Conservation (phyloP, 1,140 invertebrate genomes). For the Aphidius ervi region DNA sequence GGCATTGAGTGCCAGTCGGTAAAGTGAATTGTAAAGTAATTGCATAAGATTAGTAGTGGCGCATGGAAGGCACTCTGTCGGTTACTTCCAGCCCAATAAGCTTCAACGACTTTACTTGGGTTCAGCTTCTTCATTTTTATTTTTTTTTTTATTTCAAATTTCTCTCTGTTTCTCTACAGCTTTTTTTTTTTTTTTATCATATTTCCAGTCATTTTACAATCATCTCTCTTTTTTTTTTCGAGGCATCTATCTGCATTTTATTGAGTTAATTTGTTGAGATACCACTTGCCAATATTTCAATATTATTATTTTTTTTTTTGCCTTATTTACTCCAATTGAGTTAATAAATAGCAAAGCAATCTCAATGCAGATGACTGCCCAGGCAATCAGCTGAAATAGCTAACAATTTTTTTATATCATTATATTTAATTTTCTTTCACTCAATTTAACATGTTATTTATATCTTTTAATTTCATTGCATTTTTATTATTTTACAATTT, state of each 20-base stretch:
- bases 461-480: too few relatives aligned
- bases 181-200: slow-evolving; percentile 4
- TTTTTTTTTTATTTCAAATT: slow-evolving; percentile 14
- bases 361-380: slow-evolving; percentile 40
- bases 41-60: slow-evolving; percentile 53
- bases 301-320: not conserved
- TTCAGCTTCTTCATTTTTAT: slow-evolving; percentile 33
- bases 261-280: slow-evolving; percentile 54
- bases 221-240: not conserved
- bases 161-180: not conserved
- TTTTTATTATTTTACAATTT: not conserved
- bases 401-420: slow-evolving; percentile 8
- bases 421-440: slow-evolving; percentile 8
- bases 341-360: slow-evolving; percentile 34
- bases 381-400: slow-evolving; percentile 19
- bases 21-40: slow-evolving; percentile 56
- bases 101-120: slow-evolving; percentile 53
- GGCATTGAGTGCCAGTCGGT: slow-evolving; percentile 46
- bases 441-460: not conserved
- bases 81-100: slow-evolving; percentile 53
- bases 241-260: slow-evolving; percentile 47
- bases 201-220: slow-evolving; percentile 13
- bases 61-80: slow-evolving; percentile 49
- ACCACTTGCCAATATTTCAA: slow-evolving; percentile 54
- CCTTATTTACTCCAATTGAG: slow-evolving; percentile 43